Evolutionary conservation across 2,113 vertebrate species (phyloP).

Genomic region (Struthio camelus): DNA sequence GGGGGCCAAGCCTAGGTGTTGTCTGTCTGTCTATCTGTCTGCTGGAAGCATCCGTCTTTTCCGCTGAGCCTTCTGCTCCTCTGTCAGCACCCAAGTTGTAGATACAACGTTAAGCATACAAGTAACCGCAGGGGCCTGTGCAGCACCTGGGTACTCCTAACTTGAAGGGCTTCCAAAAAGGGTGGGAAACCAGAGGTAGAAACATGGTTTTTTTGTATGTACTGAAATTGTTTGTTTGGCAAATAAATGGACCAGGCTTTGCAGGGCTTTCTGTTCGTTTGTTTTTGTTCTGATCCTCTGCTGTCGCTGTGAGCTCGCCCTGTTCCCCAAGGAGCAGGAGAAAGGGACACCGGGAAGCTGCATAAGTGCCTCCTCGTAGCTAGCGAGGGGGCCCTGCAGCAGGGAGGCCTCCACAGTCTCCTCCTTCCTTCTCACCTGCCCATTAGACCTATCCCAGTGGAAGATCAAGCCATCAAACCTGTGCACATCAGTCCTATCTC

Average conservation of each 20-base stretch:
- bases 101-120: rapidly evolving
- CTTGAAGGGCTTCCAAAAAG: not conserved
- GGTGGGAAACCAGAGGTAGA: too few species aligned
- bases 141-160: not conserved
- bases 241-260: not conserved
- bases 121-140: not conserved
- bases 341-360: not conserved
- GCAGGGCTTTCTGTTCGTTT: not conserved
- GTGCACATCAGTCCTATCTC: not conserved
- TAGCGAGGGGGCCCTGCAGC: not conserved
- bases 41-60: not conserved
- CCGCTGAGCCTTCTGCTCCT: rapidly evolving
- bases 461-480: not conserved
- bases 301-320: not conserved
- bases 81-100: rapidly evolving
- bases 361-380: not conserved
- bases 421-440: not conserved
- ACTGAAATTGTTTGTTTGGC: not conserved
- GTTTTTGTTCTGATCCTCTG: not conserved
- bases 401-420: not conserved
- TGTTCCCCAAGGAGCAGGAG: not conserved
- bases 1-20: not conserved
- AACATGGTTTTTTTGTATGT: not conserved
- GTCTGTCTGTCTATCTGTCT: not conserved
- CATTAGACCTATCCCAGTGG: not conserved